Base-by-base conservation (phyloP, 1,140 invertebrate species). In the Lepidurus arcticus region DNA sequence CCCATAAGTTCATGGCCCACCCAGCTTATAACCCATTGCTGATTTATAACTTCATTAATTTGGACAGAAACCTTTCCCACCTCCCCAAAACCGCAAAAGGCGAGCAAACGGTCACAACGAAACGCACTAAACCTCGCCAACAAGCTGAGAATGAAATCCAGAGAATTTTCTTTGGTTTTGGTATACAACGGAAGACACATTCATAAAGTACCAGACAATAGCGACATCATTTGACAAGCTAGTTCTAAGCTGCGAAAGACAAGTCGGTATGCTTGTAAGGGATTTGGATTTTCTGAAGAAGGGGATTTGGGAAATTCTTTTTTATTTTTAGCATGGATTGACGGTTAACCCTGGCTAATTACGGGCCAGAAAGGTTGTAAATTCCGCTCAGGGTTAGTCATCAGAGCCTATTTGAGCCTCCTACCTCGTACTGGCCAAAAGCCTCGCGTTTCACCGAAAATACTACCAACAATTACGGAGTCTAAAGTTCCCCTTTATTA, bases 1-100 rank as follows among this genome's bases (percentile, higher is more conserved):
- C 53, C 53, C 53, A 13, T 13, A 65, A 65, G 16, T 47, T 65
- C 7, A 21, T 65, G 53, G 53, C 16, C 53, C 53, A 65, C 53
- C 53, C 53, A 65, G 13, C 21, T 65, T 9, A 65, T 65, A 65
- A 65, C 53, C 53, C 21, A 65, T 65, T 13, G 53, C 53, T 65
- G 53, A 65, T 65, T 65, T 65, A 65, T n/a, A 65, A 65, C 53
- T 65, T 65, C 53, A 65, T 65, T 65, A 65, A 65, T 21, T 65
- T 65, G 53, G 53, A 65, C 53, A 65, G 53, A 65, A 65, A 65
- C 53, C 53, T 65, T 21, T 65, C 21, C 53, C 13, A 65, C 13
- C 53, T 65, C 21, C 13, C 53, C 16, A 21, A 9, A 65, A 65
- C 13, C 13, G 21, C 53, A 13, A 65, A 65, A 65, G 53, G 53